phyloP scores from a whole-genome alignment of 2,113 vertebrate genomes.

The Stegastes partitus region DNA sequence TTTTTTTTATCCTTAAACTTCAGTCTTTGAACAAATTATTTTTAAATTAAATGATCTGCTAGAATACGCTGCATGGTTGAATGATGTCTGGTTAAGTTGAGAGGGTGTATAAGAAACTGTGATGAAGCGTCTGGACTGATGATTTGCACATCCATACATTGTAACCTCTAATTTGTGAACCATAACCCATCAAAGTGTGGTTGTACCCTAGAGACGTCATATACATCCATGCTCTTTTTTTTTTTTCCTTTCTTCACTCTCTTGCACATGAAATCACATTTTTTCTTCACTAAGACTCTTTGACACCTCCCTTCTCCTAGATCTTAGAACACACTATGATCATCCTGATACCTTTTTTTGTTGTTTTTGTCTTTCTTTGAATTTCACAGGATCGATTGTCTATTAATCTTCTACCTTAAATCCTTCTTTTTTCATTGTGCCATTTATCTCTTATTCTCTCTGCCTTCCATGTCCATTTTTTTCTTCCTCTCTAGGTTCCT shows the following conservation, averaged over 20 bases:
- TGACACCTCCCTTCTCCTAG: background rate
- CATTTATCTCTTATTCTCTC: constrained; percentile 19
- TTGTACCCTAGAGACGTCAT: constrained; percentile 56
- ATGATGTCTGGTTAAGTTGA: background rate
- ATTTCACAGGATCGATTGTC: constrained; percentile 11
- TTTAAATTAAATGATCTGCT: too few species aligned
- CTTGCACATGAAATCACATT: constrained; percentile 14
- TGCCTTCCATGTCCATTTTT: background rate
- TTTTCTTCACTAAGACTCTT: background rate
- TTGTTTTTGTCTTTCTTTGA: background rate
- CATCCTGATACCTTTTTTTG: background rate
- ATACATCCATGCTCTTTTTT: constrained; percentile 27
- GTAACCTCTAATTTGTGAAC: constrained; percentile 42
- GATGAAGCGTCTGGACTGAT: background rate
- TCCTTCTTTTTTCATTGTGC: constrained; percentile 8
- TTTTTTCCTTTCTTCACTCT: constrained; percentile 35
- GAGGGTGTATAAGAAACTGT: background rate
- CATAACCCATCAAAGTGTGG: constrained; percentile 40
- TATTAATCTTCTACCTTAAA: background rate
- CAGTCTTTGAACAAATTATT: too few species aligned
- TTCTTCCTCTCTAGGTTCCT: constrained; percentile 19
- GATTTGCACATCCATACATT: background rate
- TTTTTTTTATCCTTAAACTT: too few species aligned
- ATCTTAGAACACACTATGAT: constrained; percentile 6
- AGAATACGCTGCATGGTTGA: background rate